A percentile compares a stretch with the other conserved stretches of the same genome.
Evolutionary conservation across 2,888 invertebrate species (phyloP).

Genomic region (Epinotia bilunana): DNA sequence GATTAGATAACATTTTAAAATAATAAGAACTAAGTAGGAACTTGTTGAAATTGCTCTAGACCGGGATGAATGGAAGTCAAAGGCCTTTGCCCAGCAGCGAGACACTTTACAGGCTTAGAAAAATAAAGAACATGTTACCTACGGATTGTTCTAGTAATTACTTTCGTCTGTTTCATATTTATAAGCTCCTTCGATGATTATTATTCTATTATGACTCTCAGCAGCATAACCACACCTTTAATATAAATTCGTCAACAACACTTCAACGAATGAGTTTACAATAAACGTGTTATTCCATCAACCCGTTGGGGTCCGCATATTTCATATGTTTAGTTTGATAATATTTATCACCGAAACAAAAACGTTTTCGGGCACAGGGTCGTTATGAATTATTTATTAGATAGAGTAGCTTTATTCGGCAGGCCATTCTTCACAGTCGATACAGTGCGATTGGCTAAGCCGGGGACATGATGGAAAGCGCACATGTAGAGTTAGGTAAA

Average conservation of each 20-base stretch:
- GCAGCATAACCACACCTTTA: too few species aligned
- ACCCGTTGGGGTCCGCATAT: slow-evolving; percentile 10
- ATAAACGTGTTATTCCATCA: slow-evolving; percentile 15
- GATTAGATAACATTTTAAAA: neutral
- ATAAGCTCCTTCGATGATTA: too few species aligned
- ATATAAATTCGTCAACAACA: neutral
- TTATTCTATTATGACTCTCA: too few species aligned
- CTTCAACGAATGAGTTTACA: neutral
- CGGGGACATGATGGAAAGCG: slow-evolving; percentile 10
- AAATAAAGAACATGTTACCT: too few species aligned
- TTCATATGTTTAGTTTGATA: slow-evolving; percentile 15
- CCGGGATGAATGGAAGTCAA: too few species aligned
- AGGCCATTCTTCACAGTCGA: slow-evolving; percentile 14
- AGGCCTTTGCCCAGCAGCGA: too few species aligned
- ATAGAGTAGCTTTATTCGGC: slow-evolving; percentile 14
- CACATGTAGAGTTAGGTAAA: neutral
- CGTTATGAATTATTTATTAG: slow-evolving; percentile 40
- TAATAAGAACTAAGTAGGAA: neutral
- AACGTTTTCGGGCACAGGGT: slow-evolving; percentile 27
- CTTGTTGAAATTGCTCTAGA: too few species aligned
- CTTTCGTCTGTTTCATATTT: too few species aligned
- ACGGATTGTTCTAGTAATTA: too few species aligned
- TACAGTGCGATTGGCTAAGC: slow-evolving; percentile 7
- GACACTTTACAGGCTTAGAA: too few species aligned
- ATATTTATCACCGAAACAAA: slow-evolving; percentile 31